These are phyloP conservation scores for Trochalopteron elliotii DNA, from an alignment of 2,113 vertebrate genomes.

Conservation along the genomic window DNA sequence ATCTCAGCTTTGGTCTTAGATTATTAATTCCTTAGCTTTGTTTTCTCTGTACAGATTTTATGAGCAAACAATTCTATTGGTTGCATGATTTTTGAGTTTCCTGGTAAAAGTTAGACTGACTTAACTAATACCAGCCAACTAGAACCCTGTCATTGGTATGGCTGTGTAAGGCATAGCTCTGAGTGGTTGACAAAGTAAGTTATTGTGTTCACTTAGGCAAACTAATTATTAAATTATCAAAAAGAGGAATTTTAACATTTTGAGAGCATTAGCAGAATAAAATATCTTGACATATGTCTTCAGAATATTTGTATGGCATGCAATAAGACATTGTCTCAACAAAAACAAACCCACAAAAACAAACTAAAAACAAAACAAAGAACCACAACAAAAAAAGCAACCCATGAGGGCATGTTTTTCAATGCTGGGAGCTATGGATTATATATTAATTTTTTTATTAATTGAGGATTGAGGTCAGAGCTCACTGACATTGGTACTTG, in stretches of 20 bases:
- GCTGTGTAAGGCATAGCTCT: background rate
- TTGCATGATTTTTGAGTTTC: background rate
- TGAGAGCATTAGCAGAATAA: background rate
- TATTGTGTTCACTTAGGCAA: background rate
- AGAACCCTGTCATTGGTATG: background rate
- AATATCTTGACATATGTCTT: background rate
- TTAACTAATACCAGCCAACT: background rate
- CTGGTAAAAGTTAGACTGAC: background rate
- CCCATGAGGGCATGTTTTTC: background rate
- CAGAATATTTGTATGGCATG: background rate
- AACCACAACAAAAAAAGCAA: background rate
- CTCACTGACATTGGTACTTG: background rate
- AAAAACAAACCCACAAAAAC: background rate
- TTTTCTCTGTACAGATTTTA: background rate
- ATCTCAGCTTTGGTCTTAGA: background rate
- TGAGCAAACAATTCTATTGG: background rate
- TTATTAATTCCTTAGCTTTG: background rate
- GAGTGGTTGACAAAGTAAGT: background rate
- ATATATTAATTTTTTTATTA: background rate
- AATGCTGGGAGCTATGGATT: background rate
- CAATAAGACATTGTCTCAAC: background rate
- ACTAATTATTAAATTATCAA: background rate
- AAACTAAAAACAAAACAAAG: background rate
- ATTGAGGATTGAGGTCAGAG: conserved; percentile 34
- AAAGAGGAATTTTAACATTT: background rate